These are phyloP conservation scores for Hyles vespertilio DNA, from an alignment of 1,140 invertebrate genomes.

Conservation along the genomic window DNA sequence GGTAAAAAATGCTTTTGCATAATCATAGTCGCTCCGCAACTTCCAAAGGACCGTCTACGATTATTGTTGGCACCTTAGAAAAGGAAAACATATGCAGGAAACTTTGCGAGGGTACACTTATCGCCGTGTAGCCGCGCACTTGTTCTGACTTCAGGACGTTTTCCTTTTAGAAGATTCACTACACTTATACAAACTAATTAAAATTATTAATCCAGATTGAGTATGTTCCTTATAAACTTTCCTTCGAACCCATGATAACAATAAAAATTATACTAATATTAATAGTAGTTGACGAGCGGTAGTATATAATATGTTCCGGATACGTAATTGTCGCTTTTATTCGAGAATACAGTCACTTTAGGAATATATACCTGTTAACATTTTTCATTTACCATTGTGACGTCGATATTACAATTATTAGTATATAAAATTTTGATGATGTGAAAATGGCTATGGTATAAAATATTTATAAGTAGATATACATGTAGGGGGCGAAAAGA, in stretches of 20 bases:
- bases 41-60: conserved; percentile 62
- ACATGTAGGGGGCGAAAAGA: conserved; percentile 23
- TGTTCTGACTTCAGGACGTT: conserved; percentile 43
- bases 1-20: conserved; percentile 50
- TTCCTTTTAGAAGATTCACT: conserved; percentile 57
- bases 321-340: too few relatives aligned
- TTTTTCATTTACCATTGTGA: too few relatives aligned
- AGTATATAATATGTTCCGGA: conserved; percentile 8
- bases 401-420: too few relatives aligned
- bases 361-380: too few relatives aligned
- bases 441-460: neutral
- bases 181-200: conserved; percentile 28
- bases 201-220: neutral
- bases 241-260: too few relatives aligned
- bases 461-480: conserved; percentile 11
- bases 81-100: conserved; percentile 54
- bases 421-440: too few relatives aligned
- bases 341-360: too few relatives aligned
- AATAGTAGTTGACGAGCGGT: conserved; percentile 19
- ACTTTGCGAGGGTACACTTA: conserved; percentile 57
- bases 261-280: neutral
- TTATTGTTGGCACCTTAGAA: conserved; percentile 49
- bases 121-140: conserved; percentile 55
- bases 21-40: conserved; percentile 65
- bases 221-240: too few relatives aligned